phyloP scores from a whole-genome alignment of 2,113 vertebrate genomes.

The Columba livia region DNA sequence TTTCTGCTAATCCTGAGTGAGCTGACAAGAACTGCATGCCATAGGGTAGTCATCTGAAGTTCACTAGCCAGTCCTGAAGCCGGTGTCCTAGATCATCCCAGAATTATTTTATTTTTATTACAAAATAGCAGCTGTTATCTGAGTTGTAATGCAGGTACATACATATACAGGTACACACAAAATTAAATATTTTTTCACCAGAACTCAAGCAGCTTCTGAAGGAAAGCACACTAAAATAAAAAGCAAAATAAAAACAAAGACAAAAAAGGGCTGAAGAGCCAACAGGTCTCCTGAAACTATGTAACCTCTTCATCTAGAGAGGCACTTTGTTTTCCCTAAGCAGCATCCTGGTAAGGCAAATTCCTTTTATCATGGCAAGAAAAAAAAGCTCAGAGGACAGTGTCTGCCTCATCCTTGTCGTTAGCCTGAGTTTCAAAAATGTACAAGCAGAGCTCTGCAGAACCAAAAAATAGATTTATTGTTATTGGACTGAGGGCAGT shows the following conservation, averaged over 20 bases:
- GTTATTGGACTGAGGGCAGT: constrained; percentile 62
- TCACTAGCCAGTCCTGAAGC: background rate
- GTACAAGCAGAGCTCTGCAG: constrained; percentile 8
- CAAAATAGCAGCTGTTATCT: background rate
- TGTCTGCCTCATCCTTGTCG: constrained; percentile 18
- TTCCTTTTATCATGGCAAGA: background rate
- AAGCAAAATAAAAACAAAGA: background rate
- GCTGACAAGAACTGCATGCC: background rate
- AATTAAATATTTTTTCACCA: background rate
- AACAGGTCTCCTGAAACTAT: background rate
- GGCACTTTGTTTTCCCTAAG: background rate
- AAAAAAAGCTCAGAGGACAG: background rate
- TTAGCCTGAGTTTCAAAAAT: constrained; percentile 8
- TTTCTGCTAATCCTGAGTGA: background rate
- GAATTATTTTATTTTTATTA: background rate
- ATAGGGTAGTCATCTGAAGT: background rate
- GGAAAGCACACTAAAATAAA: background rate
- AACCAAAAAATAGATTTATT: constrained; percentile 75
- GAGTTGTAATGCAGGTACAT: background rate
- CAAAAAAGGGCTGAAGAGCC: background rate
- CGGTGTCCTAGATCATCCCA: background rate
- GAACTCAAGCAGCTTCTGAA: background rate
- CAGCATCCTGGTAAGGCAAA: background rate
- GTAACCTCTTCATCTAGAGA: background rate
- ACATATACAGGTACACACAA: background rate